Evolutionary conservation across 2,113 vertebrate genomes (phyloP), one percentile per base, ranked within the genome.

Genomic region (Syrmaticus mikado): DNA sequence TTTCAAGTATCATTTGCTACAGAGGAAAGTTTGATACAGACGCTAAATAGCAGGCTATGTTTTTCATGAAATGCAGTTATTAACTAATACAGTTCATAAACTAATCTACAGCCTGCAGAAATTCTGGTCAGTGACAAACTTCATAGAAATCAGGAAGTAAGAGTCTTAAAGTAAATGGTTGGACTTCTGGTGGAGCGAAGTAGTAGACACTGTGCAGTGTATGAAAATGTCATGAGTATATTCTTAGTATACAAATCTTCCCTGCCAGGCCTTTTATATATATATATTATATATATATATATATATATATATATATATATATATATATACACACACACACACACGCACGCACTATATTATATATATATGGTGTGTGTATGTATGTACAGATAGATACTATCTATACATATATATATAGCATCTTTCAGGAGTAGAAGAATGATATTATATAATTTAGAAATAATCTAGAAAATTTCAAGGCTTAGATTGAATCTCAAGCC

Each of bases 21-120:
- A 64, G 80, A 70, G 67, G 70, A 80, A 81, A 67, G 36, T 45
- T n/a, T 85, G 50, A 28, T 58, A 79, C 21, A 76, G 40, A 55
- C 82, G 71, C 36, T 92, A 50, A 89, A 95, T 30, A 82, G 38
- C 11, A 61, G 30, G 17, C 43, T 82, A 32, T 40, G 24, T 85
- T 92, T 95, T 89, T 71, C 46, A 77, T 70, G 52, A 15, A 84
- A 76, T 66, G 19, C 50, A 62, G 30, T 89, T 93, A 67, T 82
- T 94, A 85, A 76, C 88, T 75, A 72, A 70, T 73, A 67, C n/a
- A 76, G 50, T 88, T 79, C 30, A 70, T 85, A 88, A 87, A 82
- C n/a, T 64, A 71, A 16, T 70, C 65, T 87, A 66, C 43, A 78
- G 52, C 28, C 61, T 40, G 17, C 17, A 40, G 38, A 28, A 64